Evolutionary conservation across 2,113 vertebrate species (phyloP).

Genomic region (Motacilla alba): DNA sequence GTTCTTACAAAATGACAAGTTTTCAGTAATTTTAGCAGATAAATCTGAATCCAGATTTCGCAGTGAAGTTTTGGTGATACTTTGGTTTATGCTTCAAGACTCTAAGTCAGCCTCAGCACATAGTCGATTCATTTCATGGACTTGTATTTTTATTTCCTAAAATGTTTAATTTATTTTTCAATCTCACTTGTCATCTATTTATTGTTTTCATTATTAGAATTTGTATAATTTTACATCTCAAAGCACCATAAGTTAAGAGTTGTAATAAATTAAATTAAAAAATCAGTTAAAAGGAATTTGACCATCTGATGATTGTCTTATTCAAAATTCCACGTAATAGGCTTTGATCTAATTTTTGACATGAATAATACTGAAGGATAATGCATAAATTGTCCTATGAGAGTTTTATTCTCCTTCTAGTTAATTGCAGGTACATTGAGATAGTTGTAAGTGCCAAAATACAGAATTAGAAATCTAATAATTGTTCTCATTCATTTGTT

Average conservation of each 20-base stretch:
- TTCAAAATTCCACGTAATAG: neutral
- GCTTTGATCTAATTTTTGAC: neutral
- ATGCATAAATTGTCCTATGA: neutral
- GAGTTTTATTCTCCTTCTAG: neutral
- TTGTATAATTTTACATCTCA: neutral
- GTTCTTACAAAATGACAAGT: neutral
- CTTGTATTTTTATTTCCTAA: neutral
- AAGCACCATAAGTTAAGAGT: neutral
- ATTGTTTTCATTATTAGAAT: neutral
- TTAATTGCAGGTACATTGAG: neutral
- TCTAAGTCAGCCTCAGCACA: neutral
- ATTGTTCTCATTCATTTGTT: neutral
- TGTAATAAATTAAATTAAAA: neutral
- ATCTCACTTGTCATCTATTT: neutral
- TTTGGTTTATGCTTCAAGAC: neutral
- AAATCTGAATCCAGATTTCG: fast-evolving
- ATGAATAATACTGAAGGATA: neutral
- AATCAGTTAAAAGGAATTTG: neutral
- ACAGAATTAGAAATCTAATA: neutral
- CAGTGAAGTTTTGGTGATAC: neutral
- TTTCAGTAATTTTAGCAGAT: neutral
- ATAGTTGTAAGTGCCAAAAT: neutral
- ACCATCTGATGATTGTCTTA: neutral
- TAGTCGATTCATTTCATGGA: neutral
- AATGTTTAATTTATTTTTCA: neutral